Base-by-base conservation (phyloP, 1,140 invertebrate species). In the Amyelois transitella region DNA sequence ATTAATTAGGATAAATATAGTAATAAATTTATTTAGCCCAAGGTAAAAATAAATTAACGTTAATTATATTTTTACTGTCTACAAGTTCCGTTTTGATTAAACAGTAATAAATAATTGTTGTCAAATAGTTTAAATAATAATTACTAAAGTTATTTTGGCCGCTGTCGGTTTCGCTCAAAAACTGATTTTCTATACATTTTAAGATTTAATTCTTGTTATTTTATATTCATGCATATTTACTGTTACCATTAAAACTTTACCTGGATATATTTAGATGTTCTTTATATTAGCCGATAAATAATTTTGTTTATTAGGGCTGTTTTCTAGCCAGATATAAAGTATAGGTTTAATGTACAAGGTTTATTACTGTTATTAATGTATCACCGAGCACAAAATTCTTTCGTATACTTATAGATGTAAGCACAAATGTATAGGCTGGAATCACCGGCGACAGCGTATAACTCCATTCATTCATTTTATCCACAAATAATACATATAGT, bases 311-410 rank as follows among this genome's bases (percentile, higher is more conserved):
- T 8, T 38, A 14, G n/a, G 32, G 32, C 32, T 38, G 12, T 14
- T 38, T 1, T 38, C 2, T 14, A 38, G 32, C 32, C 43, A 61
- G 56, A 43, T 53, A 48, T 47, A n/a, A 52, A 52, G 32, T 45
- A 22, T 21, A 20, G 44, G 18, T 14, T 38, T 38, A 38, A 38
- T 14, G 32, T 21, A 48, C 45, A 19, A 21, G 20, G 49, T 53
- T 49, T 43, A 57, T 51, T 50, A 43, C 50, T 50, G 57, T 53
- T 50, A 45, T 45, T 14, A 10, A 20, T 51, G 43, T 58, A 49
- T 66, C 63, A 69, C 66, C 62, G 18, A 60, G 69, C 69, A 72
- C 69, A 69, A 69, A 53, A 45, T 57, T 59, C 49, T 67, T 50
- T 71, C 58, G 48, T 58, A 61, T 62, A 62, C 66, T 62, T 57